Evolutionary conservation across 2,113 vertebrate species (phyloP).

Genomic region (Gopherus evgoodei): DNA sequence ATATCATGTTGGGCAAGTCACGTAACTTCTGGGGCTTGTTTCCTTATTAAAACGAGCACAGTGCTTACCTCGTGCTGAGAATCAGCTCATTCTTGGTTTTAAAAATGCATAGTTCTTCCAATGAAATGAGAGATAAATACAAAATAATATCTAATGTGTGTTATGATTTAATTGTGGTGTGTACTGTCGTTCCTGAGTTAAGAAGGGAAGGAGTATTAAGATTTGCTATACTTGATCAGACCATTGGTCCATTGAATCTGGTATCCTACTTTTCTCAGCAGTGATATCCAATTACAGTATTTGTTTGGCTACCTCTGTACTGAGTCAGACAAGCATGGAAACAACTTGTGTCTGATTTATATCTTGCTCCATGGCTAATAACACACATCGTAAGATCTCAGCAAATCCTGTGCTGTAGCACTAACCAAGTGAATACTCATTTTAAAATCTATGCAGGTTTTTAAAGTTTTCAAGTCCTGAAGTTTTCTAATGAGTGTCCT

Average conservation of each 20-base stretch:
- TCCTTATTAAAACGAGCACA: neutral
- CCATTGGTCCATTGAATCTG: neutral
- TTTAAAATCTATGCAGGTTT: neutral
- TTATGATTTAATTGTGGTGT: neutral
- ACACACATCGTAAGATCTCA: neutral
- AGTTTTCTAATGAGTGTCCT: neutral
- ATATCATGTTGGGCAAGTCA: neutral
- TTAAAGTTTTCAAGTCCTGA: neutral
- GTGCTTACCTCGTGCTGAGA: neutral
- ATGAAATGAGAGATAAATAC: neutral
- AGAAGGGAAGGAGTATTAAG: neutral
- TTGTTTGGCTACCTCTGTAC: fast-evolving
- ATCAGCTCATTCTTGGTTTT: neutral
- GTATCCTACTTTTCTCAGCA: neutral
- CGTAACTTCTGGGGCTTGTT: neutral
- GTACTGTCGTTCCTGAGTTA: neutral
- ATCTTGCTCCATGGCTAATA: neutral
- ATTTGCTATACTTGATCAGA: neutral
- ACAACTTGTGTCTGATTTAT: neutral
- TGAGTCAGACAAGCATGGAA: neutral
- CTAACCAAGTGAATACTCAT: fast-evolving
- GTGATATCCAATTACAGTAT: fast-evolving
- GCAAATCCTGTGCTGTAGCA: neutral
- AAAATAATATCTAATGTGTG: neutral
- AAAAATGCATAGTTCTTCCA: neutral